Conservation (phyloP, 2,797 vertebrate species). For the Leptatherina wallacei region DNA sequence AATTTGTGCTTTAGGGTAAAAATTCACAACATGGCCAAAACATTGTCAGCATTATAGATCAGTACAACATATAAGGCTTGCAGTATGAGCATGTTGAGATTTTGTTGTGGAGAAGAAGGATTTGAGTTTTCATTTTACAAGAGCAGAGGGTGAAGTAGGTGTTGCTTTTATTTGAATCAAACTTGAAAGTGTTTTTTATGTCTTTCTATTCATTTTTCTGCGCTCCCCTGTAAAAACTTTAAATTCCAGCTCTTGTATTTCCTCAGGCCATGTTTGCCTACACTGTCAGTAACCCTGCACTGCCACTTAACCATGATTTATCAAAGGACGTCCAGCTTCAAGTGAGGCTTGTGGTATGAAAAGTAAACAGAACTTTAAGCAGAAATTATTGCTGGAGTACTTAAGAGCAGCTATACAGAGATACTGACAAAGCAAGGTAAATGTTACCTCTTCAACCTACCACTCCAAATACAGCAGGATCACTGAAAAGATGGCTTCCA, state of each 20-base stretch:
- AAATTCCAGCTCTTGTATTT: constrained; percentile 18
- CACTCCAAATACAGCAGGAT: constrained; percentile 11
- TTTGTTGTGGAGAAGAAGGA: background rate
- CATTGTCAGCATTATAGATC: background rate
- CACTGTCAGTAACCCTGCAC: background rate
- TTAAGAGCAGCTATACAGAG: background rate
- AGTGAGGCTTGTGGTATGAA: background rate
- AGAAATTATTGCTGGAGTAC: background rate
- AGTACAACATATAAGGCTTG: background rate
- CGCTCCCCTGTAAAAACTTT: constrained; percentile 14
- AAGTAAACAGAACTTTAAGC: background rate
- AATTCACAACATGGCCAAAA: no score
- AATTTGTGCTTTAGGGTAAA: no score
- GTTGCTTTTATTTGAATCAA: background rate
- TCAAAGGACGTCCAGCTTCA: background rate
- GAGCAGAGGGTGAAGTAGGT: background rate
- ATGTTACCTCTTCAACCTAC: constrained; percentile 2
- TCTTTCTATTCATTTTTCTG: constrained; percentile 2
- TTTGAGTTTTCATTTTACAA: no score
- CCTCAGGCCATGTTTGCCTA: constrained; percentile 25
- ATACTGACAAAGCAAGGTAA: constrained; percentile 17
- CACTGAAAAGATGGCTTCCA: constrained; percentile 8
- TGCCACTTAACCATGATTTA: background rate
- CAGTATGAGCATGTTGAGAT: background rate
- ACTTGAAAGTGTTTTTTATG: background rate